Percentiles rank a stretch among this genome's conserved stretches.
phyloP scores from a whole-genome alignment of 1,140 invertebrate species.

The Drosophila lini region DNA sequence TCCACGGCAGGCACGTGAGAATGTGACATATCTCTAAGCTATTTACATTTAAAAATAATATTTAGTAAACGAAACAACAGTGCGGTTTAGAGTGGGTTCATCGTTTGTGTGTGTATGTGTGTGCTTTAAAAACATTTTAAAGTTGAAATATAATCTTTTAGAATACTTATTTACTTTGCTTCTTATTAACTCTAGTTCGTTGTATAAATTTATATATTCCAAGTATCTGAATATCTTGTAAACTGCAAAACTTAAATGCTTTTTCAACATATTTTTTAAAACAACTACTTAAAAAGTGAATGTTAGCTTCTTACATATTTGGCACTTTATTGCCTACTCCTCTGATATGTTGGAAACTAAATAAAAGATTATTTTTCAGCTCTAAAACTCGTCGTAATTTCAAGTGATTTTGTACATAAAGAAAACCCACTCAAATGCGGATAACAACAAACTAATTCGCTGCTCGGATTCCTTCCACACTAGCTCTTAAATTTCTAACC shows the following conservation, averaged over 20 bases:
- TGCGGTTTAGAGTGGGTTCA: conserved; percentile 17
- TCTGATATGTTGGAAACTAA: conserved; percentile 16
- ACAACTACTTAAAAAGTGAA: background rate
- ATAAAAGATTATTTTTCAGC: conserved; percentile 24
- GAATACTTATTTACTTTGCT: conserved; percentile 1
- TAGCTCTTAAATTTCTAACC: conserved; percentile 9
- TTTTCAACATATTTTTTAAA: background rate
- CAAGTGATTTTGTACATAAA: conserved; percentile 15
- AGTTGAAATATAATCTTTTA: conserved; percentile 20
- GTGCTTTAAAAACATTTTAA: conserved; percentile 3
- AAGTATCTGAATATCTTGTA: background rate
- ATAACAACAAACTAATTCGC: conserved; percentile 39
- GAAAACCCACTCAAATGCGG: conserved; percentile 30
- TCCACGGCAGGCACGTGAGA: conserved; percentile 54
- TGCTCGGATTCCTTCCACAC: conserved; percentile 9
- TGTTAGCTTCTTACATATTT: conserved; percentile 10
- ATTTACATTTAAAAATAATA: conserved; percentile 35
- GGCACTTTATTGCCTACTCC: conserved; percentile 5
- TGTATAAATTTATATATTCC: conserved; percentile 7
- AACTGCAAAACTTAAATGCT: background rate
- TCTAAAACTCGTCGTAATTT: background rate
- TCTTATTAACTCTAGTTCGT: conserved; percentile 7
- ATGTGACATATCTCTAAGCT: conserved; percentile 38
- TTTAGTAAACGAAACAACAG: conserved; percentile 42
- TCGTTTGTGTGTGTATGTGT: background rate